These are phyloP conservation scores for Catocala fraxini DNA, from an alignment of 2,888 invertebrate species.

Conservation along the genomic window DNA sequence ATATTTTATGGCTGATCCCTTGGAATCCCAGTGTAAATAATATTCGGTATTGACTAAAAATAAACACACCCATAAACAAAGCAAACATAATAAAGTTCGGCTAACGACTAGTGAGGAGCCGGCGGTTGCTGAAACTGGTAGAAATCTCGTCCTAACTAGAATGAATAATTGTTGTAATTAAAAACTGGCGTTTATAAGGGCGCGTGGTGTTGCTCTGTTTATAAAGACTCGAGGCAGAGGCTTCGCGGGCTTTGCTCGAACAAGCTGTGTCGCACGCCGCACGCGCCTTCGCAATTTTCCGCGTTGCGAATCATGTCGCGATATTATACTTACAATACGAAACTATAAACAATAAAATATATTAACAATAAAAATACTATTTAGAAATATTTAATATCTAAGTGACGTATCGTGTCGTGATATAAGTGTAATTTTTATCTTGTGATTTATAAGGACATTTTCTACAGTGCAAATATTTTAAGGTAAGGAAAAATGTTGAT, in stretches of 20 bases:
- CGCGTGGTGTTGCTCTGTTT: constrained; percentile 57
- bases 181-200: constrained; percentile 71
- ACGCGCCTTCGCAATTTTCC: constrained; percentile 54
- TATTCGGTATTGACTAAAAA: constrained; percentile 60
- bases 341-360: constrained; percentile 1
- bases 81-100: constrained; percentile 42
- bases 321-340: background rate
- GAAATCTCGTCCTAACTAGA: constrained; percentile 82
- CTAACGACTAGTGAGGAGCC: constrained; percentile 22
- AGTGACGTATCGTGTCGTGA: constrained; percentile 28
- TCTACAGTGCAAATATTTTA: constrained; percentile 39
- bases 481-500: constrained; percentile 50
- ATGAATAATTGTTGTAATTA: constrained; percentile 77
- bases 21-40: too few species aligned
- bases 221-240: constrained; percentile 69
- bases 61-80: constrained; percentile 57
- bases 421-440: constrained; percentile 45
- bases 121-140: constrained; percentile 69
- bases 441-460: constrained; percentile 44
- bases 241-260: constrained; percentile 63
- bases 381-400: background rate
- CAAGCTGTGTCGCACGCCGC: constrained; percentile 55
- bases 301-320: constrained; percentile 20
- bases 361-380: background rate
- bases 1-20: too few species aligned